Percentiles rank a stretch among this genome's conserved stretches.
These are phyloP conservation scores for Theretra japonica DNA, from an alignment of 2,888 invertebrate genomes.

Conservation along the genomic window DNA sequence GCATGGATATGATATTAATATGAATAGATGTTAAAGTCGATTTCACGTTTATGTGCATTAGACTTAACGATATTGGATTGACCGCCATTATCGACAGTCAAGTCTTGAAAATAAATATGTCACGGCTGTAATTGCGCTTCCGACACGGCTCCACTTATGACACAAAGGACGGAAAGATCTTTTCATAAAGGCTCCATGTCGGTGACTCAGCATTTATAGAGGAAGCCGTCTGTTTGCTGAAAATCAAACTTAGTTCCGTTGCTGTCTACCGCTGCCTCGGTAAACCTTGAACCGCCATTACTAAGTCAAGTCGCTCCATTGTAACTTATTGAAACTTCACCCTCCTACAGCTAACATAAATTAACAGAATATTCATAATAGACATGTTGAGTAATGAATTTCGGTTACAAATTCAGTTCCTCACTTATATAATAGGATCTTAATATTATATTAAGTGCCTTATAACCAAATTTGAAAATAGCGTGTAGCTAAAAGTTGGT, in stretches of 20 bases:
- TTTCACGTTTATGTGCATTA: not conserved
- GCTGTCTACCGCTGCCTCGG: conserved; percentile 19
- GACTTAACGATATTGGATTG: conserved; percentile 12
- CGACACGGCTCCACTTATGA: conserved; percentile 7
- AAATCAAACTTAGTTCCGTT: conserved; percentile 38
- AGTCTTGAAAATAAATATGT: not conserved
- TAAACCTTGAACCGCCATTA: conserved; percentile 31
- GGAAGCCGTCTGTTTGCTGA: conserved; percentile 35
- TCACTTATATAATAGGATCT: not conserved
- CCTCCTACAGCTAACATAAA: conserved; percentile 37
- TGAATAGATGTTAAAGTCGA: not conserved
- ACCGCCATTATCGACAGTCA: too few relatives aligned
- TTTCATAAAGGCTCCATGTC: not conserved
- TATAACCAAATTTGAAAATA: not conserved
- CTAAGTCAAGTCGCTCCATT: conserved; percentile 32
- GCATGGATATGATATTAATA: not conserved
- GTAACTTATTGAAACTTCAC: conserved; percentile 35
- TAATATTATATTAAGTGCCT: not conserved
- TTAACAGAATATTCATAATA: conserved; percentile 34
- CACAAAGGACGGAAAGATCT: not conserved
- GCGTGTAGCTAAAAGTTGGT: too few relatives aligned
- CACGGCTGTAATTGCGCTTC: not conserved
- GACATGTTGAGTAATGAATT: conserved; percentile 37
- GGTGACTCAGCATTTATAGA: conserved; percentile 26
- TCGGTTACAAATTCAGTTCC: conserved; percentile 22